Conservation (phyloP, 2,113 vertebrate genomes). For the Myrmophylax atrothorax region DNA sequence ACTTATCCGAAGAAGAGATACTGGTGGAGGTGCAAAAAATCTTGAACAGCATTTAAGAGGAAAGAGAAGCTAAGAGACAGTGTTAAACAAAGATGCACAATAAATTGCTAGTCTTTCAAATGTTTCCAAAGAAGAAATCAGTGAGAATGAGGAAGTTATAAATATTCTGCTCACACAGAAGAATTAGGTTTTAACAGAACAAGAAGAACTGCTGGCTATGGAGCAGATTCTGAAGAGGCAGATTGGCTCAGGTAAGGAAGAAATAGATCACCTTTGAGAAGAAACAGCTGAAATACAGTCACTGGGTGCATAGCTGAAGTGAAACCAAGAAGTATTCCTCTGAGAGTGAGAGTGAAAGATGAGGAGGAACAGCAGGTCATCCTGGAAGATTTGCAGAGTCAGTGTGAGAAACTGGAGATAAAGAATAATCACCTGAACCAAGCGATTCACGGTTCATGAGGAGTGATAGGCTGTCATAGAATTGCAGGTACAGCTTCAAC, state of each 20-base stretch:
- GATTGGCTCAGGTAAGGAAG: slow-evolving; percentile 92
- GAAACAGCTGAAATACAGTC: slow-evolving; percentile 96
- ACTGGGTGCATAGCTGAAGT: slow-evolving; percentile 89
- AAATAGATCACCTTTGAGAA: slow-evolving; percentile 89
- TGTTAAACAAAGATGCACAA: slow-evolving; percentile 94
- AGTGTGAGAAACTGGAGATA: slow-evolving; percentile 95
- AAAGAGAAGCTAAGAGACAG: slow-evolving; percentile 96
- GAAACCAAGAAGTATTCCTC: slow-evolving; percentile 95
- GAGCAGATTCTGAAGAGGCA: slow-evolving; percentile 92
- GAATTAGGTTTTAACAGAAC: slow-evolving; percentile 94
- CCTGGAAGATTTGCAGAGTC: slow-evolving; percentile 91
- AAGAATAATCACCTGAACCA: slow-evolving; percentile 97
- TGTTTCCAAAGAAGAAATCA: slow-evolving; percentile 96
- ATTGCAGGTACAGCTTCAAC: slow-evolving; percentile 91
- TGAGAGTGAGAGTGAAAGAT: slow-evolving; percentile 92
- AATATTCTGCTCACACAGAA: slow-evolving; percentile 95
- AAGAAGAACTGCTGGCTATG: slow-evolving; percentile 92
- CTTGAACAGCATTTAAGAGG: slow-evolving; percentile 91
- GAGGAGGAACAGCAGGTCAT: slow-evolving; percentile 96
- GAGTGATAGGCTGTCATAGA: slow-evolving; percentile 95
- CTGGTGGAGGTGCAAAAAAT: slow-evolving; percentile 96
- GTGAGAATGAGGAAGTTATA: slow-evolving; percentile 94
- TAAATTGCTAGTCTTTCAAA: slow-evolving; percentile 97
- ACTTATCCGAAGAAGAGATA: slow-evolving; percentile 94
- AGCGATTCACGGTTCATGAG: slow-evolving; percentile 92